phyloP scores from a whole-genome alignment of 1,140 invertebrate species.

The Adelges cooleyi region DNA sequence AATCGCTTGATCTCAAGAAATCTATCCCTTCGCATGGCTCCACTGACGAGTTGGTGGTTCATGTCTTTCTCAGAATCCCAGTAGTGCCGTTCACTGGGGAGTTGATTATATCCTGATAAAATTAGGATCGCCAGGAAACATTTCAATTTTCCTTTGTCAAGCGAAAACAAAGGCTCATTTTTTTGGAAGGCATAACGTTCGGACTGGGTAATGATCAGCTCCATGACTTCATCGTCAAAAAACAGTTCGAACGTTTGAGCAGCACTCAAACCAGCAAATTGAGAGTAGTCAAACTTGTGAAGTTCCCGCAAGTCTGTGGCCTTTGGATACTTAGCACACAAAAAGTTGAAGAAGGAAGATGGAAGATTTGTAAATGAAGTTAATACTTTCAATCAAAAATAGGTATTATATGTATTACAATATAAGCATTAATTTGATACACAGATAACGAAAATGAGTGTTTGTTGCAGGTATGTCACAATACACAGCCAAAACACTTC shows the following conservation, averaged over 20 bases:
- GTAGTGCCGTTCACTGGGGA: slow-evolving; percentile 30
- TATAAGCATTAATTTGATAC: too few relatives aligned
- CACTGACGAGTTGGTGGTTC: slow-evolving; percentile 29
- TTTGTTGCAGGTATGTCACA: too few relatives aligned
- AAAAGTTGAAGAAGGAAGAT: too few relatives aligned
- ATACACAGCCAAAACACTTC: too few relatives aligned
- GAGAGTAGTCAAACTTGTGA: neutral
- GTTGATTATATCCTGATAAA: slow-evolving; percentile 31
- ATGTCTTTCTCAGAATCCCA: slow-evolving; percentile 30
- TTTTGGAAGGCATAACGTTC: neutral
- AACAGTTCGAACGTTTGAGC: neutral
- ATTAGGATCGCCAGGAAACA: slow-evolving; percentile 32
- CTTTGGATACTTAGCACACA: too few relatives aligned
- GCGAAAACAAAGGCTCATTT: neutral
- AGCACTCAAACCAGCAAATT: neutral
- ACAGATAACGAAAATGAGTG: too few relatives aligned
- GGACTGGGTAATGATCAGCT: neutral
- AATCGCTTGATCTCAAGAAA: slow-evolving; percentile 29
- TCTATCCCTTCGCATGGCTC: slow-evolving; percentile 26
- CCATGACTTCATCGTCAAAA: neutral
- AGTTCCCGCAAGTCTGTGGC: too few relatives aligned
- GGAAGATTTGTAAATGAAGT: too few relatives aligned
- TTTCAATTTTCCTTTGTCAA: slow-evolving; percentile 30
- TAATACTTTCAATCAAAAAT: too few relatives aligned
- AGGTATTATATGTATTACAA: too few relatives aligned